These are phyloP conservation scores for Poecile atricapillus DNA, from an alignment of 2,113 vertebrate species.

Conservation along the genomic window DNA sequence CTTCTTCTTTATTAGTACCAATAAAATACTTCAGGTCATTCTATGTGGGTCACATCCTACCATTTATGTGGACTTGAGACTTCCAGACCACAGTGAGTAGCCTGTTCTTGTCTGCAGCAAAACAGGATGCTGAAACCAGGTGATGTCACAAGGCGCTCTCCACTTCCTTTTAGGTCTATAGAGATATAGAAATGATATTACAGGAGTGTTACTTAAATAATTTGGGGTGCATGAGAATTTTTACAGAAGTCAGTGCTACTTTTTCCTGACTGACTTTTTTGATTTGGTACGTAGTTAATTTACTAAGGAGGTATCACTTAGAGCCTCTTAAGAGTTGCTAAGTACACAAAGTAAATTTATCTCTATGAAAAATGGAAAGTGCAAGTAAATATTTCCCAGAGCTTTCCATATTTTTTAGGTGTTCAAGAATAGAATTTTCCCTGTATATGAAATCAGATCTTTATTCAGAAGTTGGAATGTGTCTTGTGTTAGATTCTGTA, in stretches of 20 bases:
- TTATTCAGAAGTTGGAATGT: neutral
- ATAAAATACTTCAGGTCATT: neutral
- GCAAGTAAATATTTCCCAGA: slow-evolving; percentile 53
- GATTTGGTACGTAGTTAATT: neutral
- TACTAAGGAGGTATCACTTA: neutral
- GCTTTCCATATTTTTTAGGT: slow-evolving; percentile 43
- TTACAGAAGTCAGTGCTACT: neutral
- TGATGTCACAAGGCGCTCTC: neutral
- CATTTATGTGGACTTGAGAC: neutral
- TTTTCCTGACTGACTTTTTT: neutral
- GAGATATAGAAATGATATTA: neutral
- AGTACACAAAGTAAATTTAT: neutral
- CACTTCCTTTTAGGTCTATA: neutral
- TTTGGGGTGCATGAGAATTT: neutral
- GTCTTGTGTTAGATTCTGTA: neutral
- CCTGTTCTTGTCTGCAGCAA: neutral
- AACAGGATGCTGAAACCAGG: neutral
- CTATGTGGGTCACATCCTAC: fast-evolving
- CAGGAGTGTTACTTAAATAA: neutral
- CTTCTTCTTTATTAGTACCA: neutral
- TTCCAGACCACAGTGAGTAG: neutral
- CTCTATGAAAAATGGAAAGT: neutral
- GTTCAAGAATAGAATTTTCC: slow-evolving; percentile 24
- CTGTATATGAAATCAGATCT: neutral
- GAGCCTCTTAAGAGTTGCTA: neutral